These are phyloP conservation scores for Clarias laeviceps DNA, from an alignment of 2,797 vertebrate genomes.

Conservation along the genomic window DNA sequence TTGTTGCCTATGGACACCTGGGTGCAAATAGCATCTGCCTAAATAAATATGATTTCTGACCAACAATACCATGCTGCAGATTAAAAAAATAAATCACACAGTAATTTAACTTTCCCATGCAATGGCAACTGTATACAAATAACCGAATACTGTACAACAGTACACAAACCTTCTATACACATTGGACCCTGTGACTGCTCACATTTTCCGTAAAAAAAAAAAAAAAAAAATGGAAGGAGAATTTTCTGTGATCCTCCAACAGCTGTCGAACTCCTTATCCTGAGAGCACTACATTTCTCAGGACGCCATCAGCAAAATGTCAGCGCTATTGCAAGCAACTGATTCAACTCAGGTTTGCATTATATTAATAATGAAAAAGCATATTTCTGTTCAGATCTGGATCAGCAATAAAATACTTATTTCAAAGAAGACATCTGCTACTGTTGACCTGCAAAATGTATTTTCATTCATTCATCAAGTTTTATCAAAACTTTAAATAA, in stretches of 20 bases:
- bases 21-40: neutral
- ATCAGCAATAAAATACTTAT: neutral
- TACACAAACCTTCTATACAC: neutral
- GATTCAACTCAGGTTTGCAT: conserved; percentile 7
- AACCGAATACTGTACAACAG: too few species aligned
- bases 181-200: neutral
- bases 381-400: neutral
- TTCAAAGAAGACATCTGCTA: neutral
- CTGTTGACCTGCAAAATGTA: neutral
- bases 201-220: neutral
- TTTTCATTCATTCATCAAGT: neutral
- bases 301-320: conserved; percentile 5
- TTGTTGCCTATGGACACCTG: too few species aligned
- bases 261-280: neutral
- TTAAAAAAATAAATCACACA: neutral
- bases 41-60: neutral
- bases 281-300: neutral
- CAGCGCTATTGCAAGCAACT: neutral
- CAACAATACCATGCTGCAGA: neutral
- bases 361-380: conserved; percentile 1
- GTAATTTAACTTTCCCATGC: neutral
- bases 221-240: neutral
- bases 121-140: neutral
- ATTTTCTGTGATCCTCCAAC: conserved; percentile 4
- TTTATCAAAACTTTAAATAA: neutral